A percentile compares a stretch with the other conserved stretches of the same genome.
These are phyloP conservation scores for Ophioderma brevispina DNA, from an alignment of 35 echinoderm and acorn worm species.

Conservation along the genomic window DNA sequence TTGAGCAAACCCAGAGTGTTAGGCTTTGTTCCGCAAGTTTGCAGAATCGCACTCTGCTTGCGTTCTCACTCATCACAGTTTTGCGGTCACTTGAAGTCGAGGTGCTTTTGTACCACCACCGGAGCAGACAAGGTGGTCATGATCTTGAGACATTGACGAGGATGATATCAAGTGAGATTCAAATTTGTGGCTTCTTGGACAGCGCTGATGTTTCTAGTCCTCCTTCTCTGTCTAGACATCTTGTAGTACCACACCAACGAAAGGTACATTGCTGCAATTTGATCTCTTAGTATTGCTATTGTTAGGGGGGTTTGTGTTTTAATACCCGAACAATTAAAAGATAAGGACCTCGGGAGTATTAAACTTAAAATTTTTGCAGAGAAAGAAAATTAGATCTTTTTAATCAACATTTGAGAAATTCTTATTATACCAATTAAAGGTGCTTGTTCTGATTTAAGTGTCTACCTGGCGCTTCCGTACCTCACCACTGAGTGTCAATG, in stretches of 20 bases:
- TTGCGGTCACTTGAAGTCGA: constrained; percentile 87
- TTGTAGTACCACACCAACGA: constrained; percentile 69
- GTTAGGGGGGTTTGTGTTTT: no score
- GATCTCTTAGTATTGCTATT: no score
- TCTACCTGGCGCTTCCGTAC: no score
- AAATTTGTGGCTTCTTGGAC: constrained; percentile 91
- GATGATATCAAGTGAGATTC: constrained; percentile 56
- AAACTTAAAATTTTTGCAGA: no score
- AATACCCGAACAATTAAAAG: no score
- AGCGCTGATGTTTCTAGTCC: constrained; percentile 82
- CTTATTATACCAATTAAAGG: no score
- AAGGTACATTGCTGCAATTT: constrained; percentile 56
- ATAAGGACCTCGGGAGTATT: no score
- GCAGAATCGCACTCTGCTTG: constrained; percentile 46
- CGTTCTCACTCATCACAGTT: constrained; percentile 56
- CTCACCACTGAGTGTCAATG: no score
- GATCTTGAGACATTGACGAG: constrained; percentile 50
- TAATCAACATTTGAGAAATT: no score
- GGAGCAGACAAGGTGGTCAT: constrained; percentile 10
- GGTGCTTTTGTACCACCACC: constrained; percentile 84
- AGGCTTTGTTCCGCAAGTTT: constrained; percentile 61
- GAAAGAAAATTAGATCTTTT: no score
- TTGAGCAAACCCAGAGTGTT: constrained; percentile 48
- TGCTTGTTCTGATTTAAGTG: no score
- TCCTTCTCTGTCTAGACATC: constrained; percentile 79